Conservation (phyloP, 2,113 vertebrate species). For the Equus przewalskii region DNA sequence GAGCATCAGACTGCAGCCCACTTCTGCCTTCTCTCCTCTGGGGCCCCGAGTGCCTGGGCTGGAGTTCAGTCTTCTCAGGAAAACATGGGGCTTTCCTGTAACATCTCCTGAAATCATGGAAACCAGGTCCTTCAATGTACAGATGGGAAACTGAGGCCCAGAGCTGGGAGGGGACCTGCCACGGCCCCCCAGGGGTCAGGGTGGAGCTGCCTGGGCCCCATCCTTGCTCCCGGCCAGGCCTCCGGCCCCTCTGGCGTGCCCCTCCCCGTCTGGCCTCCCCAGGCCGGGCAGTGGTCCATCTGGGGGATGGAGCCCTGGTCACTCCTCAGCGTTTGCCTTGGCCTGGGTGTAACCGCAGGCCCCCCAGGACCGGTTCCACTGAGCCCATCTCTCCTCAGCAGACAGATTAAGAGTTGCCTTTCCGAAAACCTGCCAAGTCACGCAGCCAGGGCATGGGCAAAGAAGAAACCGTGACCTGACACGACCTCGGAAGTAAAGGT, state of each 20-base stretch:
- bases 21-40: background rate
- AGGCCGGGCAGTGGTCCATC: fast-evolving
- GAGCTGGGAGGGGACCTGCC: background rate
- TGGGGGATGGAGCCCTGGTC: background rate
- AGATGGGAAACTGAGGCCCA: background rate
- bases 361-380: too few relatives aligned
- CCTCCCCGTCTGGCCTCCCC: background rate
- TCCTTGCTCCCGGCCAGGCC: too few relatives aligned
- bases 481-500: too few relatives aligned
- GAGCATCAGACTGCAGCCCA: background rate
- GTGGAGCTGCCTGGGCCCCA: background rate
- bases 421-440: too few relatives aligned
- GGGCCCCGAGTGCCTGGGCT: background rate
- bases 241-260: background rate
- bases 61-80: background rate
- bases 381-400: too few relatives aligned
- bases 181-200: background rate
- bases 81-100: background rate
- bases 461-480: too few relatives aligned
- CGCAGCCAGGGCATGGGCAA: too few relatives aligned
- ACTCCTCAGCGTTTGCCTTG: too few relatives aligned
- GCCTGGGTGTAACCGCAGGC: too few relatives aligned
- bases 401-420: too few relatives aligned
- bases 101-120: background rate
- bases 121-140: background rate